Percentiles rank a stretch among this genome's conserved stretches.
Evolutionary conservation across 2,888 invertebrate species (phyloP).

Genomic region (Pocota personata): DNA sequence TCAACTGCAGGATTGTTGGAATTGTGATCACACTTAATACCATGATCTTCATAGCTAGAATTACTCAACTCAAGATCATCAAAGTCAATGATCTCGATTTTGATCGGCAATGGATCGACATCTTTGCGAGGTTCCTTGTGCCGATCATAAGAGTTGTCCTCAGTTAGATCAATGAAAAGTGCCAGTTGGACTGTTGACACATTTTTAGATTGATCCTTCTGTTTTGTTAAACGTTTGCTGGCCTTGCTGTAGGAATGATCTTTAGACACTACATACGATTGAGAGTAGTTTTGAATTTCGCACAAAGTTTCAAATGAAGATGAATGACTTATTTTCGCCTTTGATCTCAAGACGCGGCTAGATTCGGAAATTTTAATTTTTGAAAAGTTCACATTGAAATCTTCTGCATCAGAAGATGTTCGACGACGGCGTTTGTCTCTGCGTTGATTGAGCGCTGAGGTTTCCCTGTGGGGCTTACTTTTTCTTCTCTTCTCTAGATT

Average conservation of each 20-base stretch:
- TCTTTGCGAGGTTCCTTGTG: not conserved
- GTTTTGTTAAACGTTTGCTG: not conserved
- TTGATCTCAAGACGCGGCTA: slow-evolving; percentile 24
- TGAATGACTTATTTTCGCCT: not conserved
- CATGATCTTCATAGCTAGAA: not conserved
- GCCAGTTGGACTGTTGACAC: not conserved
- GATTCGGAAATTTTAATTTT: slow-evolving; percentile 21
- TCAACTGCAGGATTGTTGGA: not conserved
- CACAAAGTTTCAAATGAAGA: not conserved
- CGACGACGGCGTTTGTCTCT: slow-evolving; percentile 14
- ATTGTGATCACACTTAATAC: not conserved
- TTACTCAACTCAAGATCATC: slow-evolving; percentile 30
- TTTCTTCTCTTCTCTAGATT: not conserved
- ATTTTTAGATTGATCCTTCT: not conserved
- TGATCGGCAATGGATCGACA: not conserved
- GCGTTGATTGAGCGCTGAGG: not conserved
- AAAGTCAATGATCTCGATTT: slow-evolving; percentile 24
- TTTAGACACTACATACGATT: not conserved
- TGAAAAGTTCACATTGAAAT: slow-evolving; percentile 16
- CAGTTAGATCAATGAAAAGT: not conserved
- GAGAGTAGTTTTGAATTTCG: not conserved
- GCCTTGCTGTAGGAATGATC: slow-evolving; percentile 38
- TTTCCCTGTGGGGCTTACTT: not conserved
- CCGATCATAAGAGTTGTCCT: not conserved
- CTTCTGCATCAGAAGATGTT: not conserved